phyloP scores from a whole-genome alignment of 2,797 vertebrate species.

The Dryobates pubescens region DNA sequence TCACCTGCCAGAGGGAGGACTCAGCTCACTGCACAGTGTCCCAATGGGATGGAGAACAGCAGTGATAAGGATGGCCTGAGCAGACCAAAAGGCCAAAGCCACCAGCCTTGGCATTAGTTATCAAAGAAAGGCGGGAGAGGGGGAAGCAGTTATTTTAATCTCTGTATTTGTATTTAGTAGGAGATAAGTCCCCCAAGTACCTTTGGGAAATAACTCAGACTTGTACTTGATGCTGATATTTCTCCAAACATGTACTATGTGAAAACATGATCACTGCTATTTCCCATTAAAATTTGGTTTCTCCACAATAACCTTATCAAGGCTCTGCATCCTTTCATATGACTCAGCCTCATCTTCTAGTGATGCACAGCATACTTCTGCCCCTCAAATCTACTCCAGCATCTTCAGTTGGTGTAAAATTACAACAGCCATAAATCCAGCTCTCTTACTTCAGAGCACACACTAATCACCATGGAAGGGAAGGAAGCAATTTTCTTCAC shows the following conservation, averaged over 20 bases:
- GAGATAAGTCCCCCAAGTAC: neutral
- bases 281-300: neutral
- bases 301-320: neutral
- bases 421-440: neutral
- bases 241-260: neutral
- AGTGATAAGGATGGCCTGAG: neutral
- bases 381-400: neutral
- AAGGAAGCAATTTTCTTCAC: conserved; percentile 63
- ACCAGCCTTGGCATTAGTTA: neutral
- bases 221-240: neutral
- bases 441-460: neutral
- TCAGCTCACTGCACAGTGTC: fast-evolving
- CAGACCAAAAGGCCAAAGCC: neutral
- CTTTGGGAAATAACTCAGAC: neutral
- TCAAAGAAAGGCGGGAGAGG: neutral
- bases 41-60: neutral
- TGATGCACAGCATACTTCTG: neutral
- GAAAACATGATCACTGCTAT: neutral
- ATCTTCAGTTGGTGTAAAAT: conserved; percentile 17
- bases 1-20: neutral
- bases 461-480: neutral
- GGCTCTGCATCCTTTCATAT: neutral
- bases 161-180: neutral
- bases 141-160: neutral
- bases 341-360: neutral